These are phyloP conservation scores for Peromyscus maniculatus DNA, from an alignment of 2,113 vertebrate genomes.

Conservation along the genomic window DNA sequence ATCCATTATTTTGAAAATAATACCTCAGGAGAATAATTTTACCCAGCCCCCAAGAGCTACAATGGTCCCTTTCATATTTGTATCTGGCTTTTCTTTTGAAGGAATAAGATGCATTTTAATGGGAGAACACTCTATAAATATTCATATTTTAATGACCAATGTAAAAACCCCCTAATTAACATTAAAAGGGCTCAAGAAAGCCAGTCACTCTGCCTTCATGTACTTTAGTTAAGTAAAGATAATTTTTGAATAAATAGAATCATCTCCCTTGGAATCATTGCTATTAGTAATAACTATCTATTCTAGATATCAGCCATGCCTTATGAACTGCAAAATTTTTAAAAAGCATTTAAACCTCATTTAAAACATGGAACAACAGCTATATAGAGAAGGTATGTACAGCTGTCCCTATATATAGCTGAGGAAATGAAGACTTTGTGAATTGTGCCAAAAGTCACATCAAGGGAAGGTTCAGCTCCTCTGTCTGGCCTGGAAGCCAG, in stretches of 20 bases:
- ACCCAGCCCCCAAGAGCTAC: background rate
- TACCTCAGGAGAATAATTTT: slow-evolving; percentile 58
- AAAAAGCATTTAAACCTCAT: background rate
- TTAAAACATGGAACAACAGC: background rate
- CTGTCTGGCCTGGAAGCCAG: background rate
- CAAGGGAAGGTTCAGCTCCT: background rate
- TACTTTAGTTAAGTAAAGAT: slow-evolving; percentile 5
- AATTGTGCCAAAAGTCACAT: background rate
- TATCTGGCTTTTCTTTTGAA: slow-evolving; percentile 42
- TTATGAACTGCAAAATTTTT: background rate
- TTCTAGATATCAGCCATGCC: background rate
- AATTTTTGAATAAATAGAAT: background rate
- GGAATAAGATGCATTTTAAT: background rate
- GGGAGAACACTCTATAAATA: slow-evolving; percentile 56
- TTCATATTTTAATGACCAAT: slow-evolving; percentile 65
- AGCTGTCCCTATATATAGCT: background rate
- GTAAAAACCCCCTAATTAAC: slow-evolving; percentile 45
- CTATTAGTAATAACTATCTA: background rate
- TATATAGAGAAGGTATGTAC: background rate
- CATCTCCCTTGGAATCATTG: background rate
- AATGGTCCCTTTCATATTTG: background rate
- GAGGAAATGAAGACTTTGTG: background rate
- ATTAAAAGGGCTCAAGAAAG: slow-evolving; percentile 41
- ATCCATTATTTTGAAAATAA: slow-evolving; percentile 78
- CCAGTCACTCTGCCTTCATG: background rate